A percentile compares a stretch with the other conserved stretches of the same genome.
These are phyloP conservation scores for Morus bassanus DNA, from an alignment of 2,797 vertebrate genomes.

Conservation along the genomic window DNA sequence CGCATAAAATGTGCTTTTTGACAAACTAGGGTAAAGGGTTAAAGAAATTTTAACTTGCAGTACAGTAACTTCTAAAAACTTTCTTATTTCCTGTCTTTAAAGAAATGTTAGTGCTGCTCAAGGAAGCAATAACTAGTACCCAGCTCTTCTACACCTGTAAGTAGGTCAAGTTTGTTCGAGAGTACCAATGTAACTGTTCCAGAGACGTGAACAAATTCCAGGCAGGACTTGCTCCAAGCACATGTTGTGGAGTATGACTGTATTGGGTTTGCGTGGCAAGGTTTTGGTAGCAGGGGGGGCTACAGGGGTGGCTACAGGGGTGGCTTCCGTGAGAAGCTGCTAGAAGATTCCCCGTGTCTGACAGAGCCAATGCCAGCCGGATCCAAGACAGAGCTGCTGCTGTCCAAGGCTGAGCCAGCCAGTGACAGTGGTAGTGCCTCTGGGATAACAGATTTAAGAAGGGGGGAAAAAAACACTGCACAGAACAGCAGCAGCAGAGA, in stretches of 20 bases:
- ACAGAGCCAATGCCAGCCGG: neutral
- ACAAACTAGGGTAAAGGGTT: neutral
- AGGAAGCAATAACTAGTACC: neutral
- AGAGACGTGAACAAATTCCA: neutral
- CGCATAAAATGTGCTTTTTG: neutral
- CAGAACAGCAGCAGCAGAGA: too few relatives aligned
- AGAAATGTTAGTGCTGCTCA: neutral
- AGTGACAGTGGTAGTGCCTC: neutral
- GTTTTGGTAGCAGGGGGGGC: neutral
- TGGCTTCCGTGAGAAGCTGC: neutral
- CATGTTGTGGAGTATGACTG: neutral
- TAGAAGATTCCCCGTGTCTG: neutral
- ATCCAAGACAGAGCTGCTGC: neutral
- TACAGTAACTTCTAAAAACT: neutral
- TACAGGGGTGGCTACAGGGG: neutral
- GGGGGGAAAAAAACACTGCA: too few relatives aligned
- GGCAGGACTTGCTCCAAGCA: neutral
- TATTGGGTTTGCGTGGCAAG: neutral
- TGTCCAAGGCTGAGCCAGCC: neutral
- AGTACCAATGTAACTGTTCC: neutral
- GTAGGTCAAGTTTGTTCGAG: neutral
- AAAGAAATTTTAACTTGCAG: neutral
- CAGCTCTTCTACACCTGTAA: neutral
- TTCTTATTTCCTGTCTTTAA: neutral
- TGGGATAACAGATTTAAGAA: neutral